These are phyloP conservation scores for Acanthococcus lagerstroemiae DNA, from an alignment of 2,888 invertebrate genomes.

Conservation along the genomic window DNA sequence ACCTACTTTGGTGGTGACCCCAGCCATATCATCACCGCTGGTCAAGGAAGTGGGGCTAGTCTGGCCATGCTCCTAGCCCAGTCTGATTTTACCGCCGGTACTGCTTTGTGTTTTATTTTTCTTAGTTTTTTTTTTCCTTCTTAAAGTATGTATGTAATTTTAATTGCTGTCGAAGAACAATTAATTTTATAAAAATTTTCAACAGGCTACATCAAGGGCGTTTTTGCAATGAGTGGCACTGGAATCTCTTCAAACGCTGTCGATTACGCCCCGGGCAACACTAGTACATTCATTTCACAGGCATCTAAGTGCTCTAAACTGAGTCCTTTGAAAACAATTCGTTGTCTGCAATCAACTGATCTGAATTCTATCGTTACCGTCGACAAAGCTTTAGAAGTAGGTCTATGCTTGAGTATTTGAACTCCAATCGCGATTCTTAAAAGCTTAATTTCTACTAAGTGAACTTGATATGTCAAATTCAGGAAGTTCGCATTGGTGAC, in stretches of 20 bases:
- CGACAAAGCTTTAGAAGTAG: constrained; percentile 20
- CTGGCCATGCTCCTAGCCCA: constrained; percentile 59
- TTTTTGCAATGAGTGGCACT: constrained; percentile 66
- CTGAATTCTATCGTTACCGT: constrained; percentile 41
- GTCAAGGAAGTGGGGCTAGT: constrained; percentile 68
- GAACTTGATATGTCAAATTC: neutral
- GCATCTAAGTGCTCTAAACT: constrained; percentile 52
- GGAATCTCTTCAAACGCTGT: constrained; percentile 61
- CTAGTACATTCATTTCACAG: constrained; percentile 52
- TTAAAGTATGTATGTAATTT: too few relatives aligned
- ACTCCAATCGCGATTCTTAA: neutral
- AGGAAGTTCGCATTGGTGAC: constrained; percentile 46
- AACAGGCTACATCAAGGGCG: constrained; percentile 47
- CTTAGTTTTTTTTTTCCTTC: too few relatives aligned
- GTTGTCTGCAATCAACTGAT: constrained; percentile 51
- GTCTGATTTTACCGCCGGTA: constrained; percentile 35
- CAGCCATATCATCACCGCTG: constrained; percentile 58
- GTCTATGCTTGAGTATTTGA: neutral
- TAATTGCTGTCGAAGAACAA: neutral
- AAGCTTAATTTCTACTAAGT: neutral
- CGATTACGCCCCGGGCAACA: constrained; percentile 52
- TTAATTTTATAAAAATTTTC: neutral
- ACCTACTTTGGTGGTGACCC: constrained; percentile 68
- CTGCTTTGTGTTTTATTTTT: too few relatives aligned
- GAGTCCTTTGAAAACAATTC: constrained; percentile 53